Percentiles rank a stretch among this genome's conserved stretches.
phyloP scores from a whole-genome alignment of 2,888 invertebrate species.

The Diogma glabrata region DNA sequence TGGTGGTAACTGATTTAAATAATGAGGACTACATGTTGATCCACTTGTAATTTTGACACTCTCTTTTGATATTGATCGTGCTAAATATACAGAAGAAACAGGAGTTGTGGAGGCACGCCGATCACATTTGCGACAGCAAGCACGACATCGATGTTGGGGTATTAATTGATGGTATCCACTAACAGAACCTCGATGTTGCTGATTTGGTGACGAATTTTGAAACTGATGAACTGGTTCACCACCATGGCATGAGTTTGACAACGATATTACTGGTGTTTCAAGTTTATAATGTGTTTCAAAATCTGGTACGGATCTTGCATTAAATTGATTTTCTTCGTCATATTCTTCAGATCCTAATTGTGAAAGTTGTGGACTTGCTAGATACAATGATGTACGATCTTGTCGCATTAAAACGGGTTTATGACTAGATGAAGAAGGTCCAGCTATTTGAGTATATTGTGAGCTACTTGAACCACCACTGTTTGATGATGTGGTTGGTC shows the following conservation, averaged over 20 bases:
- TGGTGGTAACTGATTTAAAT: constrained; percentile 43
- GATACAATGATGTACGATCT: constrained; percentile 69
- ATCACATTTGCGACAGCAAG: constrained; percentile 55
- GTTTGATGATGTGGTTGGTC: constrained; percentile 25
- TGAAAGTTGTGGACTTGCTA: constrained; percentile 58
- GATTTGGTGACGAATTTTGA: not conserved
- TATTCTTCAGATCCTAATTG: constrained; percentile 72
- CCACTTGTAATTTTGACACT: constrained; percentile 54
- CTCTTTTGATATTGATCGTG: constrained; percentile 74
- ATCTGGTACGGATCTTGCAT: constrained; percentile 37
- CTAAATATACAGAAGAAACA: constrained; percentile 61
- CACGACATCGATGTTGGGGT: constrained; percentile 49
- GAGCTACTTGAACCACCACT: not conserved
- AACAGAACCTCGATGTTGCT: constrained; percentile 45
- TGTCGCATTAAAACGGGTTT: constrained; percentile 78
- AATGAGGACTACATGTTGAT: constrained; percentile 30
- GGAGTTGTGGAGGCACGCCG: constrained; percentile 73
- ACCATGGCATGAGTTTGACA: constrained; percentile 31
- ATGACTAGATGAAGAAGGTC: constrained; percentile 38
- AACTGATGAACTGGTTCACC: constrained; percentile 1
- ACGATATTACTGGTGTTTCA: constrained; percentile 42
- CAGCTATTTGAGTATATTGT: constrained; percentile 4
- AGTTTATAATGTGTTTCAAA: constrained; percentile 43
- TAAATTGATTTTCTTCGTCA: constrained; percentile 47
- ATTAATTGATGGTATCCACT: constrained; percentile 55